Percentiles rank a stretch among this genome's conserved stretches.
These are phyloP conservation scores for Himalopsyche anomala DNA, from an alignment of 2,888 invertebrate species.

Conservation along the genomic window DNA sequence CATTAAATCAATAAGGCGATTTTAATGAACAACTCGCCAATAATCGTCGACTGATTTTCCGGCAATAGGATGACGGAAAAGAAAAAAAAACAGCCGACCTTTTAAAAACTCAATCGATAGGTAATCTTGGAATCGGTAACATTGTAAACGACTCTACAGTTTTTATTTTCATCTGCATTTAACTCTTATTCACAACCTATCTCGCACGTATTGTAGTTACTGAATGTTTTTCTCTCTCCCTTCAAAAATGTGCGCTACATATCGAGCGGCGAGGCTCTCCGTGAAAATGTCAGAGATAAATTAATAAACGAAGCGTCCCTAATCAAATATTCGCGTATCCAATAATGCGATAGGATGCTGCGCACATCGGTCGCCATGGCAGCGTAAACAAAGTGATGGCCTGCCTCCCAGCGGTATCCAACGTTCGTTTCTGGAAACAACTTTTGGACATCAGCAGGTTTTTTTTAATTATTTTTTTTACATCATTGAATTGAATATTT, in stretches of 20 bases:
- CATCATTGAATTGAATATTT: no score
- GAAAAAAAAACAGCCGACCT: no score
- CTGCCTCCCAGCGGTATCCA: not conserved
- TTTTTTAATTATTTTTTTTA: no score
- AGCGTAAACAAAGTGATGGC: constrained; percentile 13
- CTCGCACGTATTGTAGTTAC: not conserved
- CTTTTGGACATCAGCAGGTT: no score
- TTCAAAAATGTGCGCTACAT: not conserved
- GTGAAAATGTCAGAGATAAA: constrained; percentile 36
- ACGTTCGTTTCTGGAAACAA: not conserved
- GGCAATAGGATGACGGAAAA: no score
- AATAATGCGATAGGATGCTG: constrained; percentile 39
- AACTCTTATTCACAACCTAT: not conserved
- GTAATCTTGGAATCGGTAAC: no score
- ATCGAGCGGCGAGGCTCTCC: not conserved
- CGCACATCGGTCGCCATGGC: constrained; percentile 28
- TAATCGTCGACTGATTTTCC: no score
- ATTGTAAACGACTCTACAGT: no score
- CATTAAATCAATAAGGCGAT: no score
- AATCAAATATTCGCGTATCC: constrained; percentile 50
- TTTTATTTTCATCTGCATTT: no score
- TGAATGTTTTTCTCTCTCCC: not conserved
- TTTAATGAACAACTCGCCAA: no score
- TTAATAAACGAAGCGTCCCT: constrained; percentile 44
- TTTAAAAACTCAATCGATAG: no score